phyloP scores from a whole-genome alignment of 2,113 vertebrate species.

The Gadus chalcogrammus region DNA sequence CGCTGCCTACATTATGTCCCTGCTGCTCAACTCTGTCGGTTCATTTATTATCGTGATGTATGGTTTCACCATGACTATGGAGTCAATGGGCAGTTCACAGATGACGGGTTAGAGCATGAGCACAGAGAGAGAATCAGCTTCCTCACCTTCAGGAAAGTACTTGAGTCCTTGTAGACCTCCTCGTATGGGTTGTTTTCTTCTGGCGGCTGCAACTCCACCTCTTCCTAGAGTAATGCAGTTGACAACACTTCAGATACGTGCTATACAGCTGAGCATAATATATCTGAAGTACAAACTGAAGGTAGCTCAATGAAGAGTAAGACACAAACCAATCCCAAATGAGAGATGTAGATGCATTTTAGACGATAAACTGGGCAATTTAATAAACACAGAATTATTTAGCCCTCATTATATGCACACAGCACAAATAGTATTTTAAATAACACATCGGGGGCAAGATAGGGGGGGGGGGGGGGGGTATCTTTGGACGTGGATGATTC shows the following conservation, averaged over 20 bases:
- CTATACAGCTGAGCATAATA: not conserved
- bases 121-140: not conserved
- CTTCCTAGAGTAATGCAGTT: constrained; percentile 76
- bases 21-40: too few relatives aligned
- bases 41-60: too few relatives aligned
- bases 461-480: not conserved
- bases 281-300: not conserved
- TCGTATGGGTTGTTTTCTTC: constrained; percentile 90
- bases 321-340: too few relatives aligned
- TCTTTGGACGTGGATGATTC: not conserved
- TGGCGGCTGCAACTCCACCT: constrained; percentile 84
- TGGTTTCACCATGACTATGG: too few relatives aligned
- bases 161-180: constrained; percentile 97
- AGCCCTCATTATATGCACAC: too few relatives aligned
- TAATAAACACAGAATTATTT: too few relatives aligned
- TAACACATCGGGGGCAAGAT: not conserved
- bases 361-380: too few relatives aligned
- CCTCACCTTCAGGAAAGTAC: constrained; percentile 94
- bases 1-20: too few relatives aligned
- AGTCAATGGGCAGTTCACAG: too few relatives aligned
- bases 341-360: too few relatives aligned
- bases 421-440: not conserved
- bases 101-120: too few relatives aligned
- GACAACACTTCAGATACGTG: not conserved
- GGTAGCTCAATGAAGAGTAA: too few relatives aligned